These are phyloP conservation scores for Sphaerophoria taeniata DNA, from an alignment of 2,888 invertebrate genomes.

Conservation along the genomic window DNA sequence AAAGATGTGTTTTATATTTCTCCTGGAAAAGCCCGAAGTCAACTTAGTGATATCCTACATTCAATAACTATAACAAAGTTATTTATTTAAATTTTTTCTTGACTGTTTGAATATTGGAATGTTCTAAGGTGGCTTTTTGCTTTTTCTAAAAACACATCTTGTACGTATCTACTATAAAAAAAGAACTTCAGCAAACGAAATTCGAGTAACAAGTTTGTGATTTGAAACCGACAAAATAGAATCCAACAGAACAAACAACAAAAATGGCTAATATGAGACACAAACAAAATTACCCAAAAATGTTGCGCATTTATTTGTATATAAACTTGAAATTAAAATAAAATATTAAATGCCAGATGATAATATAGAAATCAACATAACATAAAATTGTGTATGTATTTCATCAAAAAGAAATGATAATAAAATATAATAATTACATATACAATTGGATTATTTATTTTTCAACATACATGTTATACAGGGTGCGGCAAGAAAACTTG, in stretches of 20 bases:
- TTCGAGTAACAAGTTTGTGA: constrained; percentile 52
- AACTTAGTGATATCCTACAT: background rate
- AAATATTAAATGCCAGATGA: constrained; percentile 58
- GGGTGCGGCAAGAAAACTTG: too few relatives aligned
- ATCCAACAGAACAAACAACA: constrained; percentile 26
- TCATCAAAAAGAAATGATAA: constrained; percentile 58
- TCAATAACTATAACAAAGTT: background rate
- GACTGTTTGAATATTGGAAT: background rate
- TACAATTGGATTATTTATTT: constrained; percentile 13
- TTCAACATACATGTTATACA: too few relatives aligned
- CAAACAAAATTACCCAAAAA: constrained; percentile 54
- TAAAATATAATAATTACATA: constrained; percentile 71
- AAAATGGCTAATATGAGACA: constrained; percentile 62
- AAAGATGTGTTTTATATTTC: background rate
- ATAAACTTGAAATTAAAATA: constrained; percentile 64
- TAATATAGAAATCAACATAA: constrained; percentile 58
- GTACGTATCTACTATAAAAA: constrained; percentile 51
- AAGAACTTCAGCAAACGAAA: constrained; percentile 23
- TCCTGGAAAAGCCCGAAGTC: background rate
- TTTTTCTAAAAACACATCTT: background rate
- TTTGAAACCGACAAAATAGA: constrained; percentile 43
- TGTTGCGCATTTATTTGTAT: constrained; percentile 73
- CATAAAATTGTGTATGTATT: constrained; percentile 63
- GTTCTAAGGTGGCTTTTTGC: background rate
- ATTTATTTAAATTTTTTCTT: too few relatives aligned